Evolutionary conservation across 2,888 invertebrate genomes (phyloP).

Genomic region (Oasisia sp.): DNA sequence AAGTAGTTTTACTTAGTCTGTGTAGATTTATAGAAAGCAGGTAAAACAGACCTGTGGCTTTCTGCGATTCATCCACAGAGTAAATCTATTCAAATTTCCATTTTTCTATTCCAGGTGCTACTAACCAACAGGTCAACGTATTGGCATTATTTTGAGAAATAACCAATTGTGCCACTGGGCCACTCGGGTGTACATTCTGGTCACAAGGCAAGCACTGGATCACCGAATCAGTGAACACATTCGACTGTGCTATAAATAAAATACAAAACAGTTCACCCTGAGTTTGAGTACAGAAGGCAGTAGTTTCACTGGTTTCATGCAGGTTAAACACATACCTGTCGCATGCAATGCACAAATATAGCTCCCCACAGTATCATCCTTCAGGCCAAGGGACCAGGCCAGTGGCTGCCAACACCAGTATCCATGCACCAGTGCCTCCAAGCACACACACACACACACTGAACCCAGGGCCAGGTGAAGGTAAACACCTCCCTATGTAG

Average conservation of each 20-base stretch:
- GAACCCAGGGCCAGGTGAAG: background rate
- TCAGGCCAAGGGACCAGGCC: background rate
- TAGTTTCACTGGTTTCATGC: background rate
- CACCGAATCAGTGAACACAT: background rate
- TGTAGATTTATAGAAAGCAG: no score
- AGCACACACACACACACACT: background rate
- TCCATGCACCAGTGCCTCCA: background rate
- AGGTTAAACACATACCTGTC: background rate
- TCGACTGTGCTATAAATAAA: background rate
- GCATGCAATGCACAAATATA: conserved; percentile 4
- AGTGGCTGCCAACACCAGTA: background rate
- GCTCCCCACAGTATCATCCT: conserved; percentile 5
- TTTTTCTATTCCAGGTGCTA: background rate
- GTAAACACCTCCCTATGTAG: background rate
- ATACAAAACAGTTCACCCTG: background rate
- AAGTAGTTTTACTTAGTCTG: no score
- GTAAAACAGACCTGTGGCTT: background rate
- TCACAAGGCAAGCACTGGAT: background rate
- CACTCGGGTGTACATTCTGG: background rate
- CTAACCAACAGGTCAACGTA: background rate
- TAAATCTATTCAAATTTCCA: background rate
- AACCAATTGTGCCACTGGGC: no score
- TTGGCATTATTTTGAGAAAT: no score
- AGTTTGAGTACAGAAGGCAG: background rate
- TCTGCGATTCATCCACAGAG: background rate